Evolutionary conservation across 2,113 vertebrate species (phyloP), one percentile per base, ranked within the genome.

Genomic region (Formicarius rufipectus): DNA sequence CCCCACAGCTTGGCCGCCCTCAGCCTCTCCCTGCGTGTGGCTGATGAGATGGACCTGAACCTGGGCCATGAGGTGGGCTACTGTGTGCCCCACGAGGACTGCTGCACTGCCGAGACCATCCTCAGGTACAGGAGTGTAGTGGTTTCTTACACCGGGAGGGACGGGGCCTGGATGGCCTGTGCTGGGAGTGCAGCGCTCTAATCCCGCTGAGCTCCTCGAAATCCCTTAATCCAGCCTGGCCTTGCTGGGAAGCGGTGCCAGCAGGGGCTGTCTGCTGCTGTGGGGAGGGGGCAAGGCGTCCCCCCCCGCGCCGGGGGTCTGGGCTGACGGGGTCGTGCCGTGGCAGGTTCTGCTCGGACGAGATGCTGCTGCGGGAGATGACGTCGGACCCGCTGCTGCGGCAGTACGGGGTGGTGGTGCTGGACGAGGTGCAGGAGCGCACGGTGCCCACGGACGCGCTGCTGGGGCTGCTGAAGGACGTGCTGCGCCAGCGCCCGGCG

Each of bases 41-140:
- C 99, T 0, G 99, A 99, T 15, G 99, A 99, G 97, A 99, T 99
- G 99, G 99, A 99, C 97, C 98, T 99, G 58, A 99, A 98, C 63
- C 93, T 99, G 96, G 99, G 99, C 72, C 98, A 99, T 28, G 99
- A 99, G 97, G 98, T 99, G 39, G 99, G 99, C 76, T 99, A 99
- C 97, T 98, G 98, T 39, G 98, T 99, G 66, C 98, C 99, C 12
- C 98, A 99, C 6, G 99, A 99, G 88, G 99, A 99, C 91, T 98
- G 99, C 98, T 99, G 99, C 52, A 99, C 98, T 25, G 90, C 98
- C 0, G 98, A 99, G 95, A 99, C 99, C 67, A 97, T 99, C 93
- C 98, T 99, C 97, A 99, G 99, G 99, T 99, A 78, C 3, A n/a
- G n/a, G n/a, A n/a, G n/a, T n/a, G n/a, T n/a, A n/a, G n/a, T n/a